Base-by-base conservation (phyloP, 2,888 invertebrate species). In the Phyto melanocephala region DNA sequence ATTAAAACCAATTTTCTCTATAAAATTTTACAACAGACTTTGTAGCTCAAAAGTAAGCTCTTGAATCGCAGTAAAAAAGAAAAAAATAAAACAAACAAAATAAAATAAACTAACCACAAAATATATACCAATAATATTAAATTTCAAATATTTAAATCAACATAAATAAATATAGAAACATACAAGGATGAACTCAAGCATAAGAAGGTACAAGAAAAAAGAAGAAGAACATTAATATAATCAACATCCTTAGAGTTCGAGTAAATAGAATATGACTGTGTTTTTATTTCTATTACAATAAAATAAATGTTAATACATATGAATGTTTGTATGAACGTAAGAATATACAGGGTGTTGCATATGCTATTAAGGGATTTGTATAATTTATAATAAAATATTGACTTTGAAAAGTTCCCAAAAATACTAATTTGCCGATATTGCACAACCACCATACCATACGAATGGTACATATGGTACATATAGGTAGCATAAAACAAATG, bases 51-150 rank as follows among this genome's bases (percentile, higher is more conserved):
- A 58, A n/a, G n/a, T 35, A 71, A 72, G 17, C 17, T 47, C 10
- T 52, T 13, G 17, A 40, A 11, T 40, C 40, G 45, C 20, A 40
- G 13, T 56, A 54, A 54, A 54, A 68, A n/a, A 35, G 50, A 37
- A 24, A n/a, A 4, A 10, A 50, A 50, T 35, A n/a, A 5, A 15
- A 33, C 11, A 4, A 28, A 28, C 24, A 28, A 42, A 17, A n/a
- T n/a, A 28, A n/a, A n/a, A 50, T 50, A 15, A 71, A 40, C 72
- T 47, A 71, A 62, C 72, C 72, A 72, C 72, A 72, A 40, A 72
- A 62, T 40, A 20, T 72, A 62, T 17, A 50, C 15, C 62, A 72
- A 72, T 62, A 72, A 72, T 8, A 72, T 28, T 72, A 40, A 52
- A 72, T 52, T 52, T 62, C 37, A 52, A 62, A 72, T 47, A 37